Evolutionary conservation across 2,797 vertebrate genomes (phyloP), one percentile per base, ranked within the genome.

Genomic region (Anabas testudineus): DNA sequence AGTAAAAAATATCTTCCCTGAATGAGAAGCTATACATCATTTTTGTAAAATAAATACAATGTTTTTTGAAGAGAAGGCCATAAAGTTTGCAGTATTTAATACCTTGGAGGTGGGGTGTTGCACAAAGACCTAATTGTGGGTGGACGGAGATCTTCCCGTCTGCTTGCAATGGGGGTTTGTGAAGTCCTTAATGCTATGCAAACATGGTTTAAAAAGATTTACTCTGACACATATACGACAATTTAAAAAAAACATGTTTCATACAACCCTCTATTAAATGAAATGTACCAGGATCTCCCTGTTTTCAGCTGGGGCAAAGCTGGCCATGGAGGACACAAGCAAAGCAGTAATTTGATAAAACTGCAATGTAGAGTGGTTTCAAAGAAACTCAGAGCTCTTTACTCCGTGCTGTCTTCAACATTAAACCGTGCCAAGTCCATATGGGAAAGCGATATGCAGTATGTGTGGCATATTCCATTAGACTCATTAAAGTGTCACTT

Each of bases 91-190:
- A 70, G 79, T 83, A 87, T 92, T 90, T 88, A 90, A 89, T 79
- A 84, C 83, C 74, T 78, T 71, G 66, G 64, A 61, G 67, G 80
- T 3, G 39, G 48, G 66, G 76, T 15, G 78, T 69, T 10, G n/a
- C 68, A 93, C 91, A 93, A 93, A 94, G 92, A 78, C 55, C 67
- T 76, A 88, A 89, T 88, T 94, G 91, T 93, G 77, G 80, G 49
- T 53, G 72, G 83, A 56, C 7, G 28, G 56, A 81, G 81, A 87
- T 91, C 81, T 82, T 81, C 59, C 82, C 70, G 61, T 88, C 80
- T 78, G 83, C 78, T 74, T 70, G 78, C 77, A 79, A 42, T 19
- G 42, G 42, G n/a, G 42, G 74, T 85, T 84, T 80, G 87, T 87
- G 34, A 87, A 87, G 87, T 85, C 85, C 88, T 90, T 90, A 92